These are phyloP conservation scores for Clarias gariepinus DNA, from an alignment of 2,113 vertebrate species.

Conservation along the genomic window DNA sequence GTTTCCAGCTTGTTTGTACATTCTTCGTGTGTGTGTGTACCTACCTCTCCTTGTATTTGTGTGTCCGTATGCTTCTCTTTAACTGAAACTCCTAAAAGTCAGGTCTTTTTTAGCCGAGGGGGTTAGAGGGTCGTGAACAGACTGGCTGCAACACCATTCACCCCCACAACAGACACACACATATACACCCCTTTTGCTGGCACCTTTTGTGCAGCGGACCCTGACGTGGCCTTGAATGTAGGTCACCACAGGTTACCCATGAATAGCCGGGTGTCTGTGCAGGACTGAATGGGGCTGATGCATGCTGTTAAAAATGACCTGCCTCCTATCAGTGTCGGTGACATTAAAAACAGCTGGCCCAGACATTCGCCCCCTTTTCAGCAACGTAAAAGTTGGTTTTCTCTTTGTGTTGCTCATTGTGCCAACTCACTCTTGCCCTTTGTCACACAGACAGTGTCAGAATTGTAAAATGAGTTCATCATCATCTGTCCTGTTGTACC, in stretches of 20 bases:
- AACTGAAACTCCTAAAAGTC: slow-evolving; percentile 50
- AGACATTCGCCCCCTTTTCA: slow-evolving; percentile 71
- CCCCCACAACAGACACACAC: slow-evolving; percentile 5
- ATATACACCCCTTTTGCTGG: slow-evolving; percentile 39
- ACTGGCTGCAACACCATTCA: slow-evolving; percentile 57
- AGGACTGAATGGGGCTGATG: slow-evolving; percentile 67
- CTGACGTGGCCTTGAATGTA: slow-evolving; percentile 71
- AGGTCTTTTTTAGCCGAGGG: slow-evolving; percentile 39
- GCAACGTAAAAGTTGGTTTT: slow-evolving; percentile 77
- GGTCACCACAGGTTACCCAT: slow-evolving; percentile 77
- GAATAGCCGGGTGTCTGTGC: slow-evolving; percentile 67
- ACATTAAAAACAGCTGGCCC: slow-evolving; percentile 78
- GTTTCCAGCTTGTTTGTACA: slow-evolving; percentile 76
- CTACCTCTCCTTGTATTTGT: slow-evolving; percentile 50
- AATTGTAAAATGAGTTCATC: slow-evolving; percentile 79
- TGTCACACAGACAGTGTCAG: slow-evolving; percentile 67
- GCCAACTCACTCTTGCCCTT: slow-evolving; percentile 61
- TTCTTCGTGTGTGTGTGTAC: slow-evolving; percentile 69
- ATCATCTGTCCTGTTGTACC: slow-evolving; percentile 72
- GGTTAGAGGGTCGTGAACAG: slow-evolving; percentile 50
- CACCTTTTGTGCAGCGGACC: slow-evolving; percentile 72
- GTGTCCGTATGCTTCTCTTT: slow-evolving; percentile 45
- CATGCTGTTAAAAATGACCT: slow-evolving; percentile 75
- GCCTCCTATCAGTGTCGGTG: slow-evolving; percentile 68
- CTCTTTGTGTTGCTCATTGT: slow-evolving; percentile 72